phyloP scores from a whole-genome alignment of 2,797 vertebrate species.

The Phataginus tricuspis region DNA sequence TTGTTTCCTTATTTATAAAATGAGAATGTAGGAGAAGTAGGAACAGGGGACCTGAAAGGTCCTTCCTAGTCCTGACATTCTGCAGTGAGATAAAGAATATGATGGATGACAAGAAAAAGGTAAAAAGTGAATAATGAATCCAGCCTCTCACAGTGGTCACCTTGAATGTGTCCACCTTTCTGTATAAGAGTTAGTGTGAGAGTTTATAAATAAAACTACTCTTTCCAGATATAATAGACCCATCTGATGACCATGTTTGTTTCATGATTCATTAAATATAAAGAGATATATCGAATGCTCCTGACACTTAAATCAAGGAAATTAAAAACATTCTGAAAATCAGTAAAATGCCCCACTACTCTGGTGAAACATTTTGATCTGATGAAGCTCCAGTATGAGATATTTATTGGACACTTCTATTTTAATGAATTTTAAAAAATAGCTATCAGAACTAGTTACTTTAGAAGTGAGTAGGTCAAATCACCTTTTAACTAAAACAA shows the following conservation, averaged over 20 bases:
- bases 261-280: constrained; percentile 24
- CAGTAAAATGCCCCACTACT: not conserved
- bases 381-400: not conserved
- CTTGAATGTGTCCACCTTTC: not conserved
- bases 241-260: constrained; percentile 23
- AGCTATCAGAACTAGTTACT: not conserved
- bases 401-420: not conserved
- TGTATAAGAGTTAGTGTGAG: not conserved
- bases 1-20: not conserved
- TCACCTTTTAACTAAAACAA: constrained; percentile 16
- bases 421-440: not conserved
- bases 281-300: constrained; percentile 19
- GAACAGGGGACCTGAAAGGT: not conserved
- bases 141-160: not conserved
- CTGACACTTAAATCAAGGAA: constrained; percentile 20
- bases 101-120: not conserved
- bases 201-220: constrained; percentile 20
- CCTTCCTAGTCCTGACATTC: not conserved
- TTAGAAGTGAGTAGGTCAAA: not conserved
- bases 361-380: constrained; percentile 1
- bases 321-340: constrained; percentile 40
- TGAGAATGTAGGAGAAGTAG: not conserved
- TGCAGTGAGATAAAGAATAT: not conserved
- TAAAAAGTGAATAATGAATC: not conserved
- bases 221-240: not conserved